Evolutionary conservation across 2,888 invertebrate genomes (phyloP), one percentile per base, ranked within the genome.

Genomic region (Spatulosminthurus flaviceps): DNA sequence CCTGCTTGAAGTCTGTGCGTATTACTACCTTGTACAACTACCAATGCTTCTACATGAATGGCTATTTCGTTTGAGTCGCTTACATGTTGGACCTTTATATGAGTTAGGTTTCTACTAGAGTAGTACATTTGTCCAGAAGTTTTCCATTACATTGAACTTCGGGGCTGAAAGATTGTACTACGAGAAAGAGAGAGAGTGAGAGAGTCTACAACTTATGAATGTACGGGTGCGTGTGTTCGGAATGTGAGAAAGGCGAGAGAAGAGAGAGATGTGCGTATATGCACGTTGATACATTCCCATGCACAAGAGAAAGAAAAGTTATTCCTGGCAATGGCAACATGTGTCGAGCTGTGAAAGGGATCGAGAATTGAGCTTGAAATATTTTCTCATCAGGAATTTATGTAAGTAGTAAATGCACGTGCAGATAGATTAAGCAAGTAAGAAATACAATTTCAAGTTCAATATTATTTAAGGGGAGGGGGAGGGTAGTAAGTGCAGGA

Each of bases 91-190:
- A n/a, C 24, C 26, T 64, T n/a, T n/a, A n/a, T n/a, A 26, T 70
- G 70, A 16, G 1, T 24, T 28, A n/a, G 51, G 7, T 51, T 51
- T 34, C 16, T 51, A 51, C 9, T 51, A n/a, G 16, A n/a, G 19
- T 11, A 51, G 19, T 51, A 51, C 22, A 70, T 70, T 70, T 70
- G 70, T 70, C 41, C 11, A 70, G 21, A 70, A 70, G 70, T 70
- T 70, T 70, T 34, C 22, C 70, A 41, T 42, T 70, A 29, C 29
- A 41, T 41, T 70, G 70, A 41, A 70, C 41, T 29, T 29, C 41
- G 41, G 70, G 41, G 34, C 24, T 64, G 64, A 64, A 64, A 64
- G 64, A 1, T 64, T 64, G 26, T 64, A 24, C 26, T n/a, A n/a
- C n/a, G n/a, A n/a, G 26, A 24, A 16, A 34, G 34, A 34, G 34